Percentiles rank a stretch among this genome's conserved stretches.
Evolutionary conservation across 2,888 invertebrate species (phyloP).

Genomic region (Drosophila fungiperda): DNA sequence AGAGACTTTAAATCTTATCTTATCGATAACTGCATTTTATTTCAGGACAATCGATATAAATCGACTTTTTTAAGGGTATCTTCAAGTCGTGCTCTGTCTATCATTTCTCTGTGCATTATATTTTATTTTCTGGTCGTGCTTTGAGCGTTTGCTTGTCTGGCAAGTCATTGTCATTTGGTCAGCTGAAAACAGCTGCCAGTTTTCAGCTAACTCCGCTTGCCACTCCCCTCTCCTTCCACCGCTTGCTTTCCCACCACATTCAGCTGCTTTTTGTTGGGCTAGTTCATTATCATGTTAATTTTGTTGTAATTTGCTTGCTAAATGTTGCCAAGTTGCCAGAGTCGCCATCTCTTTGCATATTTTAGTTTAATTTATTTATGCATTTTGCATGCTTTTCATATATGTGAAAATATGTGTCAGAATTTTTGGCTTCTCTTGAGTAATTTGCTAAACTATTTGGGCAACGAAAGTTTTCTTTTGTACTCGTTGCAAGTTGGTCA

Average conservation of each 20-base stretch:
- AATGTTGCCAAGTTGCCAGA: slow-evolving; percentile 77
- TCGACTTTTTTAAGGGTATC: not conserved
- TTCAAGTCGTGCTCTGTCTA: not conserved
- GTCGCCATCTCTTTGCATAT: slow-evolving; percentile 64
- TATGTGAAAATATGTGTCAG: slow-evolving; percentile 62
- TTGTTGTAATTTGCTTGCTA: slow-evolving; percentile 81
- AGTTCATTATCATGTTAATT: slow-evolving; percentile 81
- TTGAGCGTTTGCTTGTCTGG: slow-evolving; percentile 32
- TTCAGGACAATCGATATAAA: not conserved
- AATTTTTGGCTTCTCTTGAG: slow-evolving; percentile 60
- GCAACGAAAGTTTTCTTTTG: slow-evolving; percentile 54
- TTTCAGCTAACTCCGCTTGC: slow-evolving; percentile 34
- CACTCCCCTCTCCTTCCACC: not conserved
- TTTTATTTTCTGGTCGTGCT: slow-evolving; percentile 10
- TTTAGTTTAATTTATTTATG: slow-evolving; percentile 77
- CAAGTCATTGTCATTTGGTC: slow-evolving; percentile 79
- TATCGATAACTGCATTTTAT: no score
- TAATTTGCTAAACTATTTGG: slow-evolving; percentile 75
- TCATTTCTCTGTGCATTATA: no score
- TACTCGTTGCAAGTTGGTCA: slow-evolving; percentile 34
- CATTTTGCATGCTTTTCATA: slow-evolving; percentile 71
- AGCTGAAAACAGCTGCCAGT: slow-evolving; percentile 73
- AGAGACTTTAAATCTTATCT: no score
- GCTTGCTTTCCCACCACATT: not conserved
- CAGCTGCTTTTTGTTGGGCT: slow-evolving; percentile 32